Base-by-base conservation (phyloP, 2,797 vertebrate genomes). In the Otolemur crassicaudatus region DNA sequence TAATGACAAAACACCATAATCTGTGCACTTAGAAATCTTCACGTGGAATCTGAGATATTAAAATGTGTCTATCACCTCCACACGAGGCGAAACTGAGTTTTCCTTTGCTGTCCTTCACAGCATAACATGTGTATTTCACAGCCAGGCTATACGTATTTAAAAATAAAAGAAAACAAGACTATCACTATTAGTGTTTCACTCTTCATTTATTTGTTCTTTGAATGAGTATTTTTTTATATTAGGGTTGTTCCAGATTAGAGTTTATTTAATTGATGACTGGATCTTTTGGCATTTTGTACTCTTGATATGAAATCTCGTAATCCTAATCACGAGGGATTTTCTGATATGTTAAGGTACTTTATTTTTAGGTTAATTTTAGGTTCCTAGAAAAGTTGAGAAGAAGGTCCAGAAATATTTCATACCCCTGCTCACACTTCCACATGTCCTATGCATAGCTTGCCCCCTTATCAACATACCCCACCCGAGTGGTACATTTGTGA, bases 31-130 rank as follows among this genome's bases (percentile, higher is more conserved):
- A n/a, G 29, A 90, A 93, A 84, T 6, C 76, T 92, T 83, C 58
- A 93, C 79, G 63, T 79, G 69, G 76, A 94, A 90, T 96, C 16
- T 11, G 91, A 73, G 29, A 80, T 87, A 82, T 8, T 91, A 76
- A 87, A 96, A 94, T 49, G 2, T 58, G 20, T 87, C 65, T 91
- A 1, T 96, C 37, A 77, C 40, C 4, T 89, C 87, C 34, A 67
- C 16, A 70, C 63, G 37, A 88, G 14, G 34, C 22, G 29, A 90
- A 87, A n/a, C 12, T 58, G 8, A 20, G 3, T 95, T 93, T 80
- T 87, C 37, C 73, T 90, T 80, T 92, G 43, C 23, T 94, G 34
- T n/a, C 29, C 40, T 90, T 96, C 56, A 46, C 7, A 70, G 1
- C 29, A 84, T 56, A 63, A 67, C 34, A 31, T 58, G 2, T 56